Evolutionary conservation across 64 coral and sea anemone species (phyloP).

Genomic region (Montipora capricornis): DNA sequence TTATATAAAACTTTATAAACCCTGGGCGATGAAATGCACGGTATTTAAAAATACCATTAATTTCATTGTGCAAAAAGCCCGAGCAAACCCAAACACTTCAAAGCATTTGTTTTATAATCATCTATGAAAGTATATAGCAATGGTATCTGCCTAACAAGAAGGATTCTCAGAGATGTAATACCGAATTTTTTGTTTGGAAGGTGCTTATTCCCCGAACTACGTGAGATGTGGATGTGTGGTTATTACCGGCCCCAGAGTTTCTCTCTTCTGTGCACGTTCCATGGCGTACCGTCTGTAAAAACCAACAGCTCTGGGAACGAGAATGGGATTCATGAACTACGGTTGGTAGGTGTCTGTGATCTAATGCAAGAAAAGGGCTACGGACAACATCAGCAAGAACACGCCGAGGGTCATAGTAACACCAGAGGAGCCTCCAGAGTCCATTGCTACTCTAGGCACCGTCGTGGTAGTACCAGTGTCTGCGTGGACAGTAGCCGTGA

Average conservation of each 20-base stretch:
- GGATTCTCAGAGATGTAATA: background rate
- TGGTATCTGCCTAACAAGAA: background rate
- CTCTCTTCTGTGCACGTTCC: background rate
- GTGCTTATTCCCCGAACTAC: background rate
- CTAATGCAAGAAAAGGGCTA: background rate
- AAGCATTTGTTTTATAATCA: background rate
- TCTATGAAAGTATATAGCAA: background rate
- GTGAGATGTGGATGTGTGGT: too few species aligned
- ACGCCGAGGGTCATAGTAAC: background rate
- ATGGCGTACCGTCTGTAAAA: background rate
- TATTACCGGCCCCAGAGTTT: background rate
- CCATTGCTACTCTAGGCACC: background rate
- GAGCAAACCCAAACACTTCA: background rate
- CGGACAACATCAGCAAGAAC: slow-evolving; percentile 7
- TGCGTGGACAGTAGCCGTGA: background rate
- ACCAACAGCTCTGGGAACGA: background rate
- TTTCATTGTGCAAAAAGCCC: too few species aligned
- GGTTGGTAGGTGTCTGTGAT: background rate
- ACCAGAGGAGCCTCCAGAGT: slow-evolving; percentile 10
- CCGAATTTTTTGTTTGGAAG: background rate
- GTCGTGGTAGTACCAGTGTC: background rate
- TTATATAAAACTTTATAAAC: too few species aligned
- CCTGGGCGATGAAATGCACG: too few species aligned
- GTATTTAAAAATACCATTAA: too few species aligned
- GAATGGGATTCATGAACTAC: background rate